Base-by-base conservation (phyloP, 2,888 invertebrate genomes). In the Omphaloscelis lunosa region DNA sequence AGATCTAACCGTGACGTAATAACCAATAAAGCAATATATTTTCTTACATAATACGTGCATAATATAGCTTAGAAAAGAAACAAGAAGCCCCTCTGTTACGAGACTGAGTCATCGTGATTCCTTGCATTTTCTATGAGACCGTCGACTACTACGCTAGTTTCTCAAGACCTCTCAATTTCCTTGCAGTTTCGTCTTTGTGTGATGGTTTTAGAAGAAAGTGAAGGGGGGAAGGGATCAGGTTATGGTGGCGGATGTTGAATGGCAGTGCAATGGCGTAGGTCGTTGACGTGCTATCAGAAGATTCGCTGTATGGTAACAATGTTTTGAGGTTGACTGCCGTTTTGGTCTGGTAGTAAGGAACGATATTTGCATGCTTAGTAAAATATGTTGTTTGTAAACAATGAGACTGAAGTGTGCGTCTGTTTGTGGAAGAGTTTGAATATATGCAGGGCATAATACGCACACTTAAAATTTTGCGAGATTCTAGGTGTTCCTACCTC, bases 231-330 rank as follows among this genome's bases (percentile, higher is more conserved):
- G 34, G 75, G 89, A 6, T 82, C 91, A 82, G 29, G 69, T 62
- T 82, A 78, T 12, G 72, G 45, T 91, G 89, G 92, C 76, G 51
- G 27, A 20, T 72, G 72, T 82, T 87, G 86, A 87, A 88, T 88
- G 87, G 84, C 79, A 86, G 71, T 88, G 90, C 87, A 87, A 88
- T 87, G 78, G 88, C 87, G 82, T 86, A 86, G 92, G 90, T 91
- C 91, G 88, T 89, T 91, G 92, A 92, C 92, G 84, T 82, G 82
- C 71, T 72, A 83, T 81, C 79, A 80, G 79, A 71, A 73, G 79
- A 77, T 84, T 84, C 68, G 75, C 84, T 73, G 75, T 79, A 68
- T 59, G 41, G 69, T 72, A 67, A 71, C 78, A 75, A 71, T 77
- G 75, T 82, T 82, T 78, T 67, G 59, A 78, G 69, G 74, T 76